These are phyloP conservation scores for Acronicta psi DNA, from an alignment of 2,888 invertebrate species.

Conservation along the genomic window DNA sequence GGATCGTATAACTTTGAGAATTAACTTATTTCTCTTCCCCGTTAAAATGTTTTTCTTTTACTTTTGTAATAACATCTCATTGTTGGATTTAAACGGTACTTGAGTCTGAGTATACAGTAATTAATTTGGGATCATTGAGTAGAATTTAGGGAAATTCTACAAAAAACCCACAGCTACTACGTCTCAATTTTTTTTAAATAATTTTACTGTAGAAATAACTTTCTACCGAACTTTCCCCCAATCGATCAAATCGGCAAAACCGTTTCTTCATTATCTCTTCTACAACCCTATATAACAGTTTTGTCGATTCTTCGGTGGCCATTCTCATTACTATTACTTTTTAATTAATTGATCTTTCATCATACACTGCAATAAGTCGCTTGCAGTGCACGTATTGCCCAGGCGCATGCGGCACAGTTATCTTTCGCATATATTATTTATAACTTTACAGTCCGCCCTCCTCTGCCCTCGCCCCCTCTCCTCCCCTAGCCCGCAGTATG, in stretches of 20 bases:
- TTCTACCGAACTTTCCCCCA: too few relatives aligned
- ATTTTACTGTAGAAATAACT: too few relatives aligned
- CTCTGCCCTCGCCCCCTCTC: constrained; percentile 25
- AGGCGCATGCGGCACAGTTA: constrained; percentile 73
- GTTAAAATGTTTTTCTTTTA: background rate
- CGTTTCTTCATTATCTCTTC: too few relatives aligned
- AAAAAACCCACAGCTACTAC: too few relatives aligned
- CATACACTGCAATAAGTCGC: constrained; percentile 53
- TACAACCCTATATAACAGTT: too few relatives aligned
- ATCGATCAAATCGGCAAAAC: too few relatives aligned
- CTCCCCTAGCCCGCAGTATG: constrained; percentile 42
- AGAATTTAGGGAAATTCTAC: too few relatives aligned
- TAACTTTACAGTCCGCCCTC: constrained; percentile 64
- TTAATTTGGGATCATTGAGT: too few relatives aligned
- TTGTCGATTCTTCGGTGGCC: too few relatives aligned
- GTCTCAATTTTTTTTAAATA: too few relatives aligned
- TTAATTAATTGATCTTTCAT: constrained; percentile 69
- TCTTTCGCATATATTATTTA: constrained; percentile 76
- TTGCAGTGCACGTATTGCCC: constrained; percentile 60
- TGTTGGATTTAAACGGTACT: background rate
- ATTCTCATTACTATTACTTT: constrained; percentile 5
- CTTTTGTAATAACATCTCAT: background rate
- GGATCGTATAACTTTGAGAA: background rate
- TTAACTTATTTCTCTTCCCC: constrained; percentile 6
- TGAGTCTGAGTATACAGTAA: too few relatives aligned